Conservation (phyloP, 2,888 invertebrate species). For the Drosophila acutilabella region DNA sequence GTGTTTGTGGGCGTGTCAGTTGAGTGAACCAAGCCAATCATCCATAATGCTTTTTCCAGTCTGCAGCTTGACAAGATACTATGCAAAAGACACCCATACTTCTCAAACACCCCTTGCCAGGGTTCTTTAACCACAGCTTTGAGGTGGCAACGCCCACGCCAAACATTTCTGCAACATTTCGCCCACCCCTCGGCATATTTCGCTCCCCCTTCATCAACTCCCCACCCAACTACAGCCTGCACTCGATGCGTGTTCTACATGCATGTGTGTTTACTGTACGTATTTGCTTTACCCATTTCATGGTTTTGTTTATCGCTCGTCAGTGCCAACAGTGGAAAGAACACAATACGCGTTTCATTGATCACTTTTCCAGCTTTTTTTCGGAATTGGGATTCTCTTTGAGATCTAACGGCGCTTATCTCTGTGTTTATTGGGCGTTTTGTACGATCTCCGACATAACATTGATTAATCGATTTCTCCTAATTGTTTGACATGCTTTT, state of each 20-base stretch:
- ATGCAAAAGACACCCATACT: slow-evolving; percentile 9
- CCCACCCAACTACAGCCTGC: neutral
- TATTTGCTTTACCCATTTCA: slow-evolving; percentile 13
- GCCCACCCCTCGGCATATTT: slow-evolving; percentile 11
- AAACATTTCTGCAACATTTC: slow-evolving; percentile 15
- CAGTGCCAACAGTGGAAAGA: neutral
- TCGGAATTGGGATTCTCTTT: slow-evolving; percentile 2
- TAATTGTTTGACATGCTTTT: slow-evolving; percentile 60
- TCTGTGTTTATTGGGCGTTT: slow-evolving; percentile 59
- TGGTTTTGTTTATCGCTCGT: slow-evolving; percentile 7
- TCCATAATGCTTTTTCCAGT: slow-evolving; percentile 57
- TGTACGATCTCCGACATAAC: slow-evolving; percentile 34
- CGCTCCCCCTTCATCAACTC: neutral
- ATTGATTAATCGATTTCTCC: slow-evolving; percentile 61
- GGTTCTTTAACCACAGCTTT: slow-evolving; percentile 9
- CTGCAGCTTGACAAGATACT: slow-evolving; percentile 25
- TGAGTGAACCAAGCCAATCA: slow-evolving; percentile 70
- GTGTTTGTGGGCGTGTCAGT: slow-evolving; percentile 53
- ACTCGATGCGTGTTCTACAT: slow-evolving; percentile 3
- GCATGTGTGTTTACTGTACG: slow-evolving; percentile 5
- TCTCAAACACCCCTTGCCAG: slow-evolving; percentile 22
- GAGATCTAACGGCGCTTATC: slow-evolving; percentile 40
- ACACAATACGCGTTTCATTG: slow-evolving; percentile 15
- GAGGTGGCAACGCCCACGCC: slow-evolving; percentile 25
- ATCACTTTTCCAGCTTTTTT: slow-evolving; percentile 15